Percentiles rank a stretch among this genome's conserved stretches.
phyloP scores from a whole-genome alignment of 1,140 invertebrate species.

The Drosophila micromelanica region DNA sequence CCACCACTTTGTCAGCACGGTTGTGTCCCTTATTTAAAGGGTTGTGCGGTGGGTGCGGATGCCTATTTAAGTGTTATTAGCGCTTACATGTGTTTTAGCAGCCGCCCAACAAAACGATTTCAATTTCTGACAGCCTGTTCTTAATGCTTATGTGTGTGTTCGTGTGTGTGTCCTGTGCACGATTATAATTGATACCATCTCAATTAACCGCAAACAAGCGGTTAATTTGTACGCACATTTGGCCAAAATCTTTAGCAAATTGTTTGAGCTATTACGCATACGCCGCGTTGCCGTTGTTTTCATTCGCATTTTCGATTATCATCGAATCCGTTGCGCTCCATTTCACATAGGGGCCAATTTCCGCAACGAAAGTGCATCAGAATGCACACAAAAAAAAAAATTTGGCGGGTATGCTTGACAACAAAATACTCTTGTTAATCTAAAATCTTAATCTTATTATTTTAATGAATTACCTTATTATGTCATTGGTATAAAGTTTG shows the following conservation, averaged over 20 bases:
- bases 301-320: conserved; percentile 31
- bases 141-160: not conserved
- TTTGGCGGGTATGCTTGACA: not conserved
- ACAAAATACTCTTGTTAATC: no score
- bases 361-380: conserved; percentile 30
- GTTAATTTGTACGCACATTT: conserved; percentile 72
- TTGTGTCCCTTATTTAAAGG: conserved; percentile 16
- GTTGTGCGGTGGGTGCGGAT: conserved; percentile 33
- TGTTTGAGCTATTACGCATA: conserved; percentile 53
- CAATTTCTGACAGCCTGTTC: conserved; percentile 68
- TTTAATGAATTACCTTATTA: no score
- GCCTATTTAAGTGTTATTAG: conserved; percentile 79
- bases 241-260: conserved; percentile 32
- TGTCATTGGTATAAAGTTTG: no score
- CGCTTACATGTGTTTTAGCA: conserved; percentile 72
- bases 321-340: conserved; percentile 38
- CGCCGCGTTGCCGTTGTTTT: conserved; percentile 31
- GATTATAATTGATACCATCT: conserved; percentile 81
- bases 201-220: conserved; percentile 81
- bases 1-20: conserved; percentile 4
- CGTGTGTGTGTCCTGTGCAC: conserved; percentile 26
- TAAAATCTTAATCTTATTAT: no score
- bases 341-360: conserved; percentile 52
- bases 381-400: conserved; percentile 2
- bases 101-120: conserved; percentile 61